Percentiles rank a stretch among this genome's conserved stretches.
Conservation (phyloP, 2,888 invertebrate species). For the Eupithecia centaureata region DNA sequence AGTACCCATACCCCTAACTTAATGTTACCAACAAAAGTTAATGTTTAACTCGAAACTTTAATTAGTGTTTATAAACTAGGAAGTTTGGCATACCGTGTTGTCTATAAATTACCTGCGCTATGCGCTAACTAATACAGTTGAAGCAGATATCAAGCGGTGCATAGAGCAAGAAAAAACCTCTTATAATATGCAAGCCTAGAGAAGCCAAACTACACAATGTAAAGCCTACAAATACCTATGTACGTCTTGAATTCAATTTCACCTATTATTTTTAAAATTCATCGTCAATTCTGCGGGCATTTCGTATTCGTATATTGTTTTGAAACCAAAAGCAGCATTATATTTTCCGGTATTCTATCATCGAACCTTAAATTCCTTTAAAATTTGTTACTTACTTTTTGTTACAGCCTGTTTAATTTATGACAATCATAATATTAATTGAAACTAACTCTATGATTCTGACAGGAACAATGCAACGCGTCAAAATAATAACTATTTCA, state of each 20-base stretch:
- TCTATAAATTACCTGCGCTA: conserved; percentile 29
- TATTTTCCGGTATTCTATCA: too few relatives aligned
- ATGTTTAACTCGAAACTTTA: conserved; percentile 30
- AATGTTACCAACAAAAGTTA: conserved; percentile 14
- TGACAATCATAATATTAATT: not conserved
- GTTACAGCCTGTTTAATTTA: too few relatives aligned
- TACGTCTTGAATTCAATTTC: too few relatives aligned
- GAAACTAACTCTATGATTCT: conserved; percentile 8
- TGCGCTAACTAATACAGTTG: conserved; percentile 26
- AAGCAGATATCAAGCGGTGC: conserved; percentile 4
- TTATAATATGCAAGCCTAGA: not conserved
- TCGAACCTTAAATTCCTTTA: too few relatives aligned
- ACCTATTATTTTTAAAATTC: too few relatives aligned
- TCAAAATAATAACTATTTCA: conserved; percentile 52
- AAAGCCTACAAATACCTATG: too few relatives aligned
- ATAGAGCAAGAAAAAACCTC: not conserved
- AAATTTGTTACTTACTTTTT: too few relatives aligned
- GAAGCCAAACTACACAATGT: not conserved
- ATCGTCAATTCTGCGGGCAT: too few relatives aligned
- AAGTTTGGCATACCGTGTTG: conserved; percentile 28
- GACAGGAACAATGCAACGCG: conserved; percentile 22
- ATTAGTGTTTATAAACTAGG: conserved; percentile 29
- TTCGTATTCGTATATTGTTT: too few relatives aligned
- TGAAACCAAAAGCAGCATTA: too few relatives aligned
- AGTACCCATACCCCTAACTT: too few relatives aligned